phyloP scores from a whole-genome alignment of 2,797 vertebrate species.

The Passerculus sandwichensis region DNA sequence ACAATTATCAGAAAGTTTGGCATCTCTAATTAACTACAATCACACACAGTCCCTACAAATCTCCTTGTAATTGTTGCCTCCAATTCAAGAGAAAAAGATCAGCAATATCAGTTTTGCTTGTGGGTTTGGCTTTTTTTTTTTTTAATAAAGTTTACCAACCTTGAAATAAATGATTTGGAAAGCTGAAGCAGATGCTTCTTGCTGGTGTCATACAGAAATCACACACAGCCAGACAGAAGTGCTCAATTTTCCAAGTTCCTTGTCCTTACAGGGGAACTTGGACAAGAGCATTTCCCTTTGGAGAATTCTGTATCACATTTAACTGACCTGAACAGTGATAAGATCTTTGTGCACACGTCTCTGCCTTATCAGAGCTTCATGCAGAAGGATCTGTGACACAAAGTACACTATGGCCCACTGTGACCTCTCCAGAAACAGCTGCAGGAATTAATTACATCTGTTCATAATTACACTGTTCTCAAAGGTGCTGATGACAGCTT shows the following conservation, averaged over 20 bases:
- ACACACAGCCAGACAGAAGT: neutral
- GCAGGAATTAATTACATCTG: neutral
- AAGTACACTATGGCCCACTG: neutral
- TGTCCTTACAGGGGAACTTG: neutral
- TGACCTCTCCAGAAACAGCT: neutral
- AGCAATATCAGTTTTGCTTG: neutral
- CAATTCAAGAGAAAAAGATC: neutral
- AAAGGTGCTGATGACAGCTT: neutral
- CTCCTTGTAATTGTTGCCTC: slow-evolving; percentile 5
- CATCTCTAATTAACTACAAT: slow-evolving; percentile 26
- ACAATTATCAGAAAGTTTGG: slow-evolving; percentile 23
- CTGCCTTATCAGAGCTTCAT: neutral
- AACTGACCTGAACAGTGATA: neutral
- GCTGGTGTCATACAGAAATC: neutral
- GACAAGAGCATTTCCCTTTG: neutral
- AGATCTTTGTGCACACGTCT: neutral
- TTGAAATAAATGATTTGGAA: neutral
- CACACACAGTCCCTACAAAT: neutral
- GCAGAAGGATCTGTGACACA: neutral
- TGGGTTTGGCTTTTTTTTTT: neutral
- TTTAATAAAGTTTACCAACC: neutral
- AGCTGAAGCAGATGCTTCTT: neutral
- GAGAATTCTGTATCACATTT: neutral
- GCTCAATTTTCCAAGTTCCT: neutral
- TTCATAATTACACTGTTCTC: fast-evolving